Evolutionary conservation across 2,113 vertebrate genomes (phyloP).

Genomic region (Tupaia tana): DNA sequence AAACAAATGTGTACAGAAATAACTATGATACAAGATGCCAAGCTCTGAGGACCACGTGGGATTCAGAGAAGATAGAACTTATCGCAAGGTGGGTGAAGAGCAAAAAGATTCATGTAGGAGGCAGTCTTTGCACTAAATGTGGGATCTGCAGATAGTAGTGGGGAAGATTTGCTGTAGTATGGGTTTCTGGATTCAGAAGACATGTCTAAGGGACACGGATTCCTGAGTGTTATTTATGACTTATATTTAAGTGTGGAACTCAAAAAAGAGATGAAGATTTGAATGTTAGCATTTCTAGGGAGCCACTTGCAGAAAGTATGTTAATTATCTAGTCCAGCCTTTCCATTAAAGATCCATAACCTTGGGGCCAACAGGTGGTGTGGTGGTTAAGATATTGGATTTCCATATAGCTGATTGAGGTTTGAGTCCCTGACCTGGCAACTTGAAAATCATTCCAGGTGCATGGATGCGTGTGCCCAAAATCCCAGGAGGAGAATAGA

Average conservation of each 20-base stretch:
- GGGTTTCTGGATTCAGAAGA: neutral
- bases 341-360: neutral
- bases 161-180: neutral
- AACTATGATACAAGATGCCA: neutral
- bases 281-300: neutral
- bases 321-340: neutral
- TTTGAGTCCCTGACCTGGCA: too few relatives aligned
- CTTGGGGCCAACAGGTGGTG: too few relatives aligned
- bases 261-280: neutral
- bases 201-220: neutral
- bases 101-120: neutral
- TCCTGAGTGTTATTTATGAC: neutral
- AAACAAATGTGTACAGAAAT: neutral
- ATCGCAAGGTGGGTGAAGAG: neutral
- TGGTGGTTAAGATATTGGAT: too few relatives aligned
- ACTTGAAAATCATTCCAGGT: too few relatives aligned
- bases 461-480: too few relatives aligned
- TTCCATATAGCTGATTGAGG: too few relatives aligned
- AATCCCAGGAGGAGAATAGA: too few relatives aligned
- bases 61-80: neutral
- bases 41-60: neutral
- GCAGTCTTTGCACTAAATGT: neutral
- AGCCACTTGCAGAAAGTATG: neutral
- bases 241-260: neutral
- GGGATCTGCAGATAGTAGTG: neutral